Percentiles rank a stretch among this genome's conserved stretches.
These are phyloP conservation scores for Lucinisca nassula DNA, from an alignment of 2,888 invertebrate species.

Conservation along the genomic window DNA sequence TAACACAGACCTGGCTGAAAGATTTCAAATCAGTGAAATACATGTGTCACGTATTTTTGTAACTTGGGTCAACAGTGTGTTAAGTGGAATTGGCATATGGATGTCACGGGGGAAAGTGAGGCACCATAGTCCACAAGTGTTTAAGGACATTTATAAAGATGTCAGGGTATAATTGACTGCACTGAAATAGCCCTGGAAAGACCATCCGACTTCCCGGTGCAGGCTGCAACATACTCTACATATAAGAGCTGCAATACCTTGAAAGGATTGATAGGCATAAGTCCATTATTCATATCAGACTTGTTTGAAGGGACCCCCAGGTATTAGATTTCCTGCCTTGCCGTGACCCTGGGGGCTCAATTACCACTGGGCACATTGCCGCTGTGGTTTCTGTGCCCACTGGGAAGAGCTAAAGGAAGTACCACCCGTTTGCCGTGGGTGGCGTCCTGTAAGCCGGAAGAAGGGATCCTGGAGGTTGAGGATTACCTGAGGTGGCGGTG, in stretches of 20 bases:
- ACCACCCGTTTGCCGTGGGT: too few species aligned
- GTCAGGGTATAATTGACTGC: not conserved
- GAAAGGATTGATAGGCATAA: constrained; percentile 22
- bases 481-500: too few species aligned
- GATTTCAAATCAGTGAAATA: not conserved
- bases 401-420: too few species aligned
- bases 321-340: too few species aligned
- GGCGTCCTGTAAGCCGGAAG: too few species aligned
- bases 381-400: too few species aligned
- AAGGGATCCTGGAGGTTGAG: too few species aligned
- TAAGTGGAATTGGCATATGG: not conserved
- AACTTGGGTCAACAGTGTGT: constrained; percentile 1
- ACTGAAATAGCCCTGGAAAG: not conserved
- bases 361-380: too few species aligned
- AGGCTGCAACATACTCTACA: constrained; percentile 19
- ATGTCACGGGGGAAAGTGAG: not conserved
- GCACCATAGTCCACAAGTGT: not conserved
- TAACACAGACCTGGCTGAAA: constrained; percentile 9
- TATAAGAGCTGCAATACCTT: constrained; percentile 20
- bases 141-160: not conserved
- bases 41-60: not conserved
- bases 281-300: constrained; percentile 7
- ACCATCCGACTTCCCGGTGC: constrained; percentile 4
- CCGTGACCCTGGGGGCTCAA: too few species aligned
- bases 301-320: constrained; percentile 19